Evolutionary conservation across 2,888 invertebrate genomes (phyloP).

Genomic region (Ariolimax columbianus): DNA sequence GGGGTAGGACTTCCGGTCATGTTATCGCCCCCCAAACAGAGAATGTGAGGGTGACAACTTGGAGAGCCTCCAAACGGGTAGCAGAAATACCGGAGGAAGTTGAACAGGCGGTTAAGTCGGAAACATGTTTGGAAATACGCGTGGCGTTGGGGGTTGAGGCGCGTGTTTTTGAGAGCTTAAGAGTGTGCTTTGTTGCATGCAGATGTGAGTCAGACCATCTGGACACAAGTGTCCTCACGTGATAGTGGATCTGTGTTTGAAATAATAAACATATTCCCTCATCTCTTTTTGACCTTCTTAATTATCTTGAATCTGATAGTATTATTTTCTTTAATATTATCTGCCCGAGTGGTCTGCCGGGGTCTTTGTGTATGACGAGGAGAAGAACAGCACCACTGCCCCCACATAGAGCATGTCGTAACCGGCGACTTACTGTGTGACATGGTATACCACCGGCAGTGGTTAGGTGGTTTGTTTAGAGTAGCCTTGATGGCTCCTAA

Average conservation of each 20-base stretch:
- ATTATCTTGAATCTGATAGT: background rate
- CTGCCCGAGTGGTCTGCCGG: no score
- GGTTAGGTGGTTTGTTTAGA: no score
- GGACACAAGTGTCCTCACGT: slow-evolving; percentile 13
- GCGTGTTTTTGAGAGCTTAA: background rate
- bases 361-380: no score
- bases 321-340: background rate
- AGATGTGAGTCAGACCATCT: slow-evolving; percentile 9
- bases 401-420: no score
- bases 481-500: no score
- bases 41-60: slow-evolving; percentile 6
- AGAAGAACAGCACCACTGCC: no score
- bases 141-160: background rate
- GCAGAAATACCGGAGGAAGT: background rate
- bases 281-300: no score
- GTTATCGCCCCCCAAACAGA: slow-evolving; percentile 7
- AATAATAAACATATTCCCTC: background rate
- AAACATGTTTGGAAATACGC: background rate
- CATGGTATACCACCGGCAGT: no score
- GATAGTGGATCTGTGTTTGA: background rate
- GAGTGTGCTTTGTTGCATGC: background rate
- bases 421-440: no score
- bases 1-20: background rate
- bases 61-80: background rate
- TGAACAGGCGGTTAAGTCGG: background rate